These are phyloP conservation scores for Spodoptera litura DNA, from an alignment of 1,140 invertebrate genomes.

Conservation along the genomic window DNA sequence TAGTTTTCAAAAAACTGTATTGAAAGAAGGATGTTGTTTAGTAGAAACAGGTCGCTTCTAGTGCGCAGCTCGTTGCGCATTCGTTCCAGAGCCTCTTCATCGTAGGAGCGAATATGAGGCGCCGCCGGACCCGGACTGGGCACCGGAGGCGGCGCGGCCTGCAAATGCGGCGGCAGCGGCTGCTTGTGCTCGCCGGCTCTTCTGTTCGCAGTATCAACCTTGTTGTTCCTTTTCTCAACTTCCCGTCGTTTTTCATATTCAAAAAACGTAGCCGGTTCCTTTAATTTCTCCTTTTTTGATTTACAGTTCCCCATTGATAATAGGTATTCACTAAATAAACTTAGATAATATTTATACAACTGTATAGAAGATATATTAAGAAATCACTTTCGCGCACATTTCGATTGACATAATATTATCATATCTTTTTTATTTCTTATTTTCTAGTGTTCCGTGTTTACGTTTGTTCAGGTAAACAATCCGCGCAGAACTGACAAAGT, in stretches of 20 bases:
- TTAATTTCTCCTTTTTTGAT: slow-evolving; percentile 72
- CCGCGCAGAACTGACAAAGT: slow-evolving; percentile 61
- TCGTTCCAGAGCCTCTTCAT: slow-evolving; percentile 80
- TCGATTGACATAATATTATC: background rate
- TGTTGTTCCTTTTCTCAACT: slow-evolving; percentile 70
- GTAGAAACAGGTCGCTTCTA: slow-evolving; percentile 89
- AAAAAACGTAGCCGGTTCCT: slow-evolving; percentile 81
- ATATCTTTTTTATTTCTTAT: background rate
- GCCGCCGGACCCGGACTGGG: slow-evolving; percentile 52
- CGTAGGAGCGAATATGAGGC: slow-evolving; percentile 75
- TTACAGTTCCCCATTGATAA: slow-evolving; percentile 81
- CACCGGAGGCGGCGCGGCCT: slow-evolving; percentile 45
- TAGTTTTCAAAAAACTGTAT: slow-evolving; percentile 93
- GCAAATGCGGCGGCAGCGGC: slow-evolving; percentile 54
- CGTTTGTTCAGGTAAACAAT: slow-evolving; percentile 46
- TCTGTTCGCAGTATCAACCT: slow-evolving; percentile 63
- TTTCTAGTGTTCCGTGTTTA: slow-evolving; percentile 20
- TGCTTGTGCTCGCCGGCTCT: slow-evolving; percentile 62
- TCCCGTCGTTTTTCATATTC: slow-evolving; percentile 77
- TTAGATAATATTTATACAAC: background rate
- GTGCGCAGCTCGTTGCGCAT: slow-evolving; percentile 88
- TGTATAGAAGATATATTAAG: background rate
- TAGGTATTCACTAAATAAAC: background rate
- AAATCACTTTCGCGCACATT: slow-evolving; percentile 36
- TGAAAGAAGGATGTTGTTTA: slow-evolving; percentile 92